Base-by-base conservation (phyloP, 92 coral and sea anemone species). In the Actinernus sp. region DNA sequence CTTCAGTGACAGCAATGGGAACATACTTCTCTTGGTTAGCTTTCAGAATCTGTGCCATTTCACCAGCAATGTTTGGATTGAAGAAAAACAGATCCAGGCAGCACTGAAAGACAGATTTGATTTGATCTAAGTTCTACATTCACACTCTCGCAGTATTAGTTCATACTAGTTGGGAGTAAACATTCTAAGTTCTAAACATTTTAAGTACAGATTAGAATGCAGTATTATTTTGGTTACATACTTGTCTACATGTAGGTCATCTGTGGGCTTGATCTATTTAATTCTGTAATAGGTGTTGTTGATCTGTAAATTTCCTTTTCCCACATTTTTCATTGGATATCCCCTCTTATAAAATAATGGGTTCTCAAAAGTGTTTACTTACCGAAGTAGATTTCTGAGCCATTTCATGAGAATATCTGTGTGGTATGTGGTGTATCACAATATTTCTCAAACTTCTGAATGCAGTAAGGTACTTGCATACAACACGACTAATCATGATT, bases 401-500 rank as follows among this genome's bases (percentile, higher is more conserved):
- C 78, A 75, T 75, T 44, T 48, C 87, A 50, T 79, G 59, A 16
- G 76, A 63, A 43, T 70, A 84, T 41, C 56, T 34, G 61, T 77
- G 91, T n/a, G 92, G 92, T 11, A 85, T 79, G 64, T 85, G 83
- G 30, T 52, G 79, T 5, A 70, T n/a, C 0, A 65, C 92, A 58
- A 52, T 68, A 29, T 63, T 54, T 61, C 64, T 63, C 9, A 61
- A 32, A 29, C 16, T 47, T 41, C 17, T 19, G 45, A 85, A 64
- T 17, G 82, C 53, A 4, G 46, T 37, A 3, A 78, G 55, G 55
- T 62, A 85, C 20, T 78, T 63, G 0, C 76, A 69, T 3, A 85
- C 49, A 0, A 78, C 65, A 38, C 86, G 47, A 55, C 82, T 63
- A 4, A 78, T 82, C 31, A 78, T 52, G 3, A 85, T 61, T 38